A percentile compares a stretch with the other conserved stretches of the same genome.
These are phyloP conservation scores for Bacillus rossius DNA, from an alignment of 1,140 invertebrate species.

Conservation along the genomic window DNA sequence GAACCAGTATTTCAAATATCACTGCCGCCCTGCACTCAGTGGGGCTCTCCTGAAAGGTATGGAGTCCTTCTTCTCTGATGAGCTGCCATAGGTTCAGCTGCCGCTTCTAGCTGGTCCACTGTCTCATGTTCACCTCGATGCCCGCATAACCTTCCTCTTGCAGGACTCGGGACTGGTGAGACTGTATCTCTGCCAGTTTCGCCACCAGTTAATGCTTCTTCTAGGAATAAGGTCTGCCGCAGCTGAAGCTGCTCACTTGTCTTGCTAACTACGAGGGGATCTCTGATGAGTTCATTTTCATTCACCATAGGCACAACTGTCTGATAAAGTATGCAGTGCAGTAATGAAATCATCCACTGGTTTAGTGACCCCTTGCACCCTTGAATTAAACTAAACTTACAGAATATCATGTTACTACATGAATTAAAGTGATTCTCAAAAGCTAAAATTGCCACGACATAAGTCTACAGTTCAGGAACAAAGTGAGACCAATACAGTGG, in stretches of 20 bases:
- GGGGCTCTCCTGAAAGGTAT: too few species aligned
- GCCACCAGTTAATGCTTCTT: constrained; percentile 18
- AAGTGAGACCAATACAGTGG: too few species aligned
- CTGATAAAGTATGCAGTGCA: constrained; percentile 30
- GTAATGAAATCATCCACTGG: constrained; percentile 37
- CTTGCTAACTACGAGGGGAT: constrained; percentile 32
- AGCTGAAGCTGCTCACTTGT: constrained; percentile 28
- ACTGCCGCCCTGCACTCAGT: too few species aligned
- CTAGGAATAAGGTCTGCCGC: constrained; percentile 17
- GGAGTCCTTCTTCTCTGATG: too few species aligned
- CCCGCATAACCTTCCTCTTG: constrained; percentile 26
- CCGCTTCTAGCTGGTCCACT: too few species aligned
- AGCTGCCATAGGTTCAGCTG: too few species aligned
- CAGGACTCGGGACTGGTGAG: background rate
- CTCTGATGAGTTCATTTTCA: constrained; percentile 36
- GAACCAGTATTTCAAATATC: too few species aligned
- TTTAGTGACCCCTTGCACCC: constrained; percentile 32
- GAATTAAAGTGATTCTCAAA: constrained; percentile 35
- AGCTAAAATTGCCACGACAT: constrained; percentile 17
- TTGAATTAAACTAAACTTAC: constrained; percentile 35
- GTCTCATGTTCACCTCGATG: too few species aligned
- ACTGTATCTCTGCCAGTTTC: constrained; percentile 24
- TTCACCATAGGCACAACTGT: constrained; percentile 34
- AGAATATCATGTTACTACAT: constrained; percentile 34
- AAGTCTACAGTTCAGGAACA: background rate